A percentile compares a stretch with the other conserved stretches of the same genome.
These are phyloP conservation scores for Upupa epops DNA, from an alignment of 2,113 vertebrate genomes.

Conservation along the genomic window DNA sequence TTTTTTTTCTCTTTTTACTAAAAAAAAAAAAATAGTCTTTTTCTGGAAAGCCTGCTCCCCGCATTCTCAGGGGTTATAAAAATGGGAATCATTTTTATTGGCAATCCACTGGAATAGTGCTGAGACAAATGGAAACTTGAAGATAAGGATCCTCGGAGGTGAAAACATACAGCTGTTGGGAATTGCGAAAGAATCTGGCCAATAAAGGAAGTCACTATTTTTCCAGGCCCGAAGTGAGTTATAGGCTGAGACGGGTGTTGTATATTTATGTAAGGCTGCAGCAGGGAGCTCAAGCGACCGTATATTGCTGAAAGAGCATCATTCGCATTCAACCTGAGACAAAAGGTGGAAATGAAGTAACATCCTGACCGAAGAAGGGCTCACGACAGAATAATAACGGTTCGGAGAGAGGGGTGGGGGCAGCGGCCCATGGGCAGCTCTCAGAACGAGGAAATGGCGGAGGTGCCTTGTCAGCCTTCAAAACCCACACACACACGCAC, in stretches of 20 bases:
- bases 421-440: slow-evolving; percentile 62
- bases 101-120: slow-evolving; percentile 82
- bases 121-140: slow-evolving; percentile 86
- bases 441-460: slow-evolving; percentile 88
- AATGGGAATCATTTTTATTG: slow-evolving; percentile 86
- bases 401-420: slow-evolving; percentile 78
- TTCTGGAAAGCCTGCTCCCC: slow-evolving; percentile 68
- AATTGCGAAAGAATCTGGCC: slow-evolving; percentile 89
- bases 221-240: slow-evolving; percentile 90
- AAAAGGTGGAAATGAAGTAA: slow-evolving; percentile 99
- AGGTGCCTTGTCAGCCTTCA: slow-evolving; percentile 85
- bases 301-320: slow-evolving; percentile 99
- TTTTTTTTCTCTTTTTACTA: not conserved
- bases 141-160: slow-evolving; percentile 87
- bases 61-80: slow-evolving; percentile 82
- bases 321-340: slow-evolving; percentile 92
- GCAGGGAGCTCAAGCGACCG: slow-evolving; percentile 87
- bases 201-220: slow-evolving; percentile 99
- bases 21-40: slow-evolving; percentile 11
- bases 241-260: slow-evolving; percentile 87
- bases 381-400: slow-evolving; percentile 97
- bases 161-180: slow-evolving; percentile 87
- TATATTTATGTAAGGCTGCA: slow-evolving; percentile 97
- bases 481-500: slow-evolving; percentile 63
- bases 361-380: slow-evolving; percentile 91